Evolutionary conservation across 1,140 invertebrate species (phyloP), one percentile per base, ranked within the genome.

Genomic region (Sesamia nonagrioides): DNA sequence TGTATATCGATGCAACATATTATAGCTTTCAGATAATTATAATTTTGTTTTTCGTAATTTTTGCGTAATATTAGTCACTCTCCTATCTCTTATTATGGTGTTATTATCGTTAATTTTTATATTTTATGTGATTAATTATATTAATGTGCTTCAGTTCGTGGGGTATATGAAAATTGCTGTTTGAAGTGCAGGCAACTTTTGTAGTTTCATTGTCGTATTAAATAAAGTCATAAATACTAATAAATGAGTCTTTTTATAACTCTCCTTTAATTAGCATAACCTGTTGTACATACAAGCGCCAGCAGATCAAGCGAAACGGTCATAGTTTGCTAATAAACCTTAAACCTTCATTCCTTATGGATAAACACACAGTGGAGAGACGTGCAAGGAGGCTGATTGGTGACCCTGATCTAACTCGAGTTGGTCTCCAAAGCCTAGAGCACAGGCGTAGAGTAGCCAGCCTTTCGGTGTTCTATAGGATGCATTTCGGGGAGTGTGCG

Each of bases 141-240:
- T 86, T 86, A 85, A 89, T 89, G 89, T 92, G 93, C 93, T 94
- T 93, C 89, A 92, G 88, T 94, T 92, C 86, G 91, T 93, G 90
- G 90, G 88, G 86, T 92, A 92, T 92, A 89, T 88, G 86, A 87
- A 90, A 84, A 91, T 89, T 92, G 91, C 91, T 94, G 89, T 91
- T 94, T 90, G 90, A 91, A 94, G 88, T 92, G 91, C 91, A 93
- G 91, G 90, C 92, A 93, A 94, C 88, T 94, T 94, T 94, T 94
- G 93, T 94, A 94, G 93, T 94, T 94, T 94, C 93, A 94, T 94
- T 94, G 93, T 94, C 93, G 92, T 94, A 94, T 93, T 93, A 88
- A 93, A 92, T 93, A 94, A 94, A 94, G 89, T 94, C 91, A 93
- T 93, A 90, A 93, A 92, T 92, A 93, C 86, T 90, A 92, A 90